Percentiles rank a stretch among this genome's conserved stretches.
These are phyloP conservation scores for Phasia obesa DNA, from an alignment of 2,888 invertebrate genomes.

Conservation along the genomic window DNA sequence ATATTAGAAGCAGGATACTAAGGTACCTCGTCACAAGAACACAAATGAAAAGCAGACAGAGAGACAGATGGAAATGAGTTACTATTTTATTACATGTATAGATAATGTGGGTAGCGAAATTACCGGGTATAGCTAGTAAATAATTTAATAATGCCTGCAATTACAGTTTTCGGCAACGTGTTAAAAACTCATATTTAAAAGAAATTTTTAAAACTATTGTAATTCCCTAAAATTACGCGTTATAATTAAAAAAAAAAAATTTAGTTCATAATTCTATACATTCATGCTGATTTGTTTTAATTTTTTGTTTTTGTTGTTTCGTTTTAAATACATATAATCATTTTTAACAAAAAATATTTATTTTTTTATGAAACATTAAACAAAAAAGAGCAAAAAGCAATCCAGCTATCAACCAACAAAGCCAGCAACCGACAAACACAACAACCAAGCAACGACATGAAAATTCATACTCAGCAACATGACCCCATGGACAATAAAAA, in stretches of 20 bases:
- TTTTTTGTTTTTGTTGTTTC: background rate
- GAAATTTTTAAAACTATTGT: no score
- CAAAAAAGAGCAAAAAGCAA: slow-evolving; percentile 33
- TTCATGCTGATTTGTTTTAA: background rate
- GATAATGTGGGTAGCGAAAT: no score
- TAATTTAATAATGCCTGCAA: no score
- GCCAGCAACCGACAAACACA: slow-evolving; percentile 12
- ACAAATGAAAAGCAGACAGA: no score
- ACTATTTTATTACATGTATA: no score
- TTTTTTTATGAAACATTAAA: slow-evolving; percentile 9
- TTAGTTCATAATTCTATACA: background rate
- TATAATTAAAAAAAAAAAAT: background rate
- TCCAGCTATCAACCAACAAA: slow-evolving; percentile 24
- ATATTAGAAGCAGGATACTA: no score
- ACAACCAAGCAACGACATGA: slow-evolving; percentile 18
- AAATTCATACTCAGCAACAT: slow-evolving; percentile 6
- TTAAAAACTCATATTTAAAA: no score
- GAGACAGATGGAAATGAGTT: no score
- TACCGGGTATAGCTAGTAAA: no score
- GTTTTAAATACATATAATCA: background rate
- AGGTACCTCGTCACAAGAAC: no score
- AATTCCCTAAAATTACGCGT: background rate
- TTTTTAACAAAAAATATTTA: background rate
- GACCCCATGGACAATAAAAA: slow-evolving; percentile 46
- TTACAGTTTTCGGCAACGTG: no score